phyloP scores from a whole-genome alignment of 2,113 vertebrate species.

The Oncorhynchus masou region DNA sequence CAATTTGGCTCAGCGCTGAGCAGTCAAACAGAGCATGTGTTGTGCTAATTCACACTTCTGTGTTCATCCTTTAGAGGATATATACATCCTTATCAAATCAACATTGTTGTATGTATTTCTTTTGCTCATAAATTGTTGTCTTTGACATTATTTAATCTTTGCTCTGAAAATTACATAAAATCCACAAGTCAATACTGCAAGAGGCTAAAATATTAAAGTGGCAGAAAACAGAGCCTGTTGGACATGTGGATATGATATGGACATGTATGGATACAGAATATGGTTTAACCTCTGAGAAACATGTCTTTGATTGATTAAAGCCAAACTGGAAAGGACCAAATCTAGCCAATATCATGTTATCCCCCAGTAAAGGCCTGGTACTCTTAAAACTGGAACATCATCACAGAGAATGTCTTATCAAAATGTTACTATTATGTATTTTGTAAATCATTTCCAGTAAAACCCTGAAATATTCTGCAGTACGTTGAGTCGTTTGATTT shows the following conservation, averaged over 20 bases:
- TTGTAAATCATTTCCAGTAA: slow-evolving; percentile 47
- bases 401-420: slow-evolving; percentile 46
- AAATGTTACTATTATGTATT: slow-evolving; percentile 50
- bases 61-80: slow-evolving; percentile 2
- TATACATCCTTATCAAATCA: background rate
- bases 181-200: background rate
- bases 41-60: slow-evolving; percentile 29
- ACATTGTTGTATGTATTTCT: background rate
- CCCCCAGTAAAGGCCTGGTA: slow-evolving; percentile 31
- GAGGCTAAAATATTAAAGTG: background rate
- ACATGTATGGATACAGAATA: background rate
- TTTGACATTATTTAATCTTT: too few relatives aligned
- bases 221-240: background rate
- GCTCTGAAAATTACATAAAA: too few relatives aligned
- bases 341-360: slow-evolving; percentile 46
- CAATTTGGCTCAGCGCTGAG: slow-evolving; percentile 42
- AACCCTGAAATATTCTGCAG: slow-evolving; percentile 36
- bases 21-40: slow-evolving; percentile 14
- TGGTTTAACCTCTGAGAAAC: slow-evolving; percentile 19
- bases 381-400: slow-evolving; percentile 46
- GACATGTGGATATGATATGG: background rate
- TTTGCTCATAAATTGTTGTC: too few relatives aligned
- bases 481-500: slow-evolving; percentile 43
- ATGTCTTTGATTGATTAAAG: slow-evolving; percentile 39
- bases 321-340: slow-evolving; percentile 37